phyloP scores from a whole-genome alignment of 2,888 invertebrate genomes.

The Eupeodes latifasciatus region DNA sequence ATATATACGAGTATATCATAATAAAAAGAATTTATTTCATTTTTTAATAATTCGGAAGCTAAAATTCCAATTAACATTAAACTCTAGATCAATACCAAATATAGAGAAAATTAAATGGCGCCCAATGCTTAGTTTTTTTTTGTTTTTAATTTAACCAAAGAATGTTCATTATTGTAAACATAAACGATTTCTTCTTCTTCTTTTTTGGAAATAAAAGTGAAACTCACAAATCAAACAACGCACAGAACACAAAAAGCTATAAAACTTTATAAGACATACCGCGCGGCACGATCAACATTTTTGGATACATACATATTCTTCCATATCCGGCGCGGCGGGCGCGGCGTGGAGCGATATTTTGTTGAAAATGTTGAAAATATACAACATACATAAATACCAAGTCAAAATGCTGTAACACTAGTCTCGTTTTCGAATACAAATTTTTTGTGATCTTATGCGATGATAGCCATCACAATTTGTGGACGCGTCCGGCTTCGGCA shows the following conservation, averaged over 20 bases:
- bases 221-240: constrained; percentile 51
- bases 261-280: constrained; percentile 20
- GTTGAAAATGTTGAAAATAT: too few species aligned
- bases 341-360: constrained; percentile 32
- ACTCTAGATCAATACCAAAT: not conserved
- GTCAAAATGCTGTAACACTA: constrained; percentile 43
- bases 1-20: not conserved
- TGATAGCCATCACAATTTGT: constrained; percentile 65
- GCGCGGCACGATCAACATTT: constrained; percentile 30
- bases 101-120: constrained; percentile 30
- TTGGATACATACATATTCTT: constrained; percentile 14
- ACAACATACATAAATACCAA: constrained; percentile 3
- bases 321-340: constrained; percentile 32
- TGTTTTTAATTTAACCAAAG: constrained; percentile 18
- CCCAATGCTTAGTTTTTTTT: not conserved
- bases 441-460: constrained; percentile 37
- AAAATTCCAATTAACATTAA: not conserved
- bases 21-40: not conserved
- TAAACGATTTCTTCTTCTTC: constrained; percentile 7
- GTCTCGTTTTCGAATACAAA: constrained; percentile 46
- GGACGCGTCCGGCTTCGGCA: constrained; percentile 40
- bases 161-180: constrained; percentile 16
- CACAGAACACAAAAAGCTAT: constrained; percentile 28
- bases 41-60: not conserved
- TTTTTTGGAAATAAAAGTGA: constrained; percentile 51